These are phyloP conservation scores for Sesia bembeciformis DNA, from an alignment of 2,888 invertebrate species.

Conservation along the genomic window DNA sequence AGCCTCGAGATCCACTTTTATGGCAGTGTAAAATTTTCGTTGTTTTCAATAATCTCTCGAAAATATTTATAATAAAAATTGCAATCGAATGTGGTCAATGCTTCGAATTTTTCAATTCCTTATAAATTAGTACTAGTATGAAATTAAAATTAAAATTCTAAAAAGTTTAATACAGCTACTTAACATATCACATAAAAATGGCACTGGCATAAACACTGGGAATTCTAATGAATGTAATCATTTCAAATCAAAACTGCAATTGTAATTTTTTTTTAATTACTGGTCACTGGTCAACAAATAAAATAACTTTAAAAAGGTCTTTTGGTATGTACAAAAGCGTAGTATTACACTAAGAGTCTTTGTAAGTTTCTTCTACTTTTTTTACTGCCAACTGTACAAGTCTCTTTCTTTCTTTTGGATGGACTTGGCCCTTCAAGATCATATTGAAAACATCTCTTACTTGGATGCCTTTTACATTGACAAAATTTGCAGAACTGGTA, in stretches of 20 bases:
- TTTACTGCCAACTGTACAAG: conserved; percentile 45
- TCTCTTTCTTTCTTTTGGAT: conserved; percentile 54
- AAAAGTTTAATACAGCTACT: no score
- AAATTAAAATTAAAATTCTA: no score
- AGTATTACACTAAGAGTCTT: conserved; percentile 25
- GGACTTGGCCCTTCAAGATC: conserved; percentile 64
- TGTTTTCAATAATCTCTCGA: no score
- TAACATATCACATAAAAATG: conserved; percentile 15
- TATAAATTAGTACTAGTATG: no score
- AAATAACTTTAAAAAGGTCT: no score
- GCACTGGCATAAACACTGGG: conserved; percentile 27
- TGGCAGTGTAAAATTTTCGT: no score
- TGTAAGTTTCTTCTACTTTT: conserved; percentile 60
- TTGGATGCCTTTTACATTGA: conserved; percentile 51
- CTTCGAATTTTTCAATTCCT: no score
- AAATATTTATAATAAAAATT: no score
- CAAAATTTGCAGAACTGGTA: conserved; percentile 71
- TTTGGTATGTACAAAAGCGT: not conserved
- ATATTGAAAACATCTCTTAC: conserved; percentile 52
- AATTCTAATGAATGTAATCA: conserved; percentile 10
- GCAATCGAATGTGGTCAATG: no score
- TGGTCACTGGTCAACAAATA: not conserved
- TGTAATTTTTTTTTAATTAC: not conserved
- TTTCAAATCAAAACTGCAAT: not conserved
- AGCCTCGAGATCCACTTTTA: no score